A percentile compares a stretch with the other conserved stretches of the same genome.
These are phyloP conservation scores for Pseudoips prasinana DNA, from an alignment of 2,888 invertebrate genomes.

Conservation along the genomic window DNA sequence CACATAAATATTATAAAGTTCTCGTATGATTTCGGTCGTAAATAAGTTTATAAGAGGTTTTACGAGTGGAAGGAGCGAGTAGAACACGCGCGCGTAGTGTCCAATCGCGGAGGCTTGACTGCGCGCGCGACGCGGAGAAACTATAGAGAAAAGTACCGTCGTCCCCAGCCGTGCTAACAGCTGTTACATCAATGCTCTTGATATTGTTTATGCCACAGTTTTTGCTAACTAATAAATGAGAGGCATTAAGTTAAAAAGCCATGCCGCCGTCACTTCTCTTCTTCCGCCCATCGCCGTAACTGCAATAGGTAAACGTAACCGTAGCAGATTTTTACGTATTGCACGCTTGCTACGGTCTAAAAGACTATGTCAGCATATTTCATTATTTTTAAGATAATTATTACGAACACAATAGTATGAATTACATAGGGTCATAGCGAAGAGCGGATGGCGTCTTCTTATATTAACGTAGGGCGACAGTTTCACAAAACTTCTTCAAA, in stretches of 20 bases:
- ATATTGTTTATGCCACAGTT: constrained; percentile 44
- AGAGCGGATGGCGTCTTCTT: too few species aligned
- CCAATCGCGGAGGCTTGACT: constrained; percentile 53
- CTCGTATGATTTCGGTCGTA: constrained; percentile 31
- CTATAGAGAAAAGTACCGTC: constrained; percentile 72
- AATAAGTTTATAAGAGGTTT: constrained; percentile 24
- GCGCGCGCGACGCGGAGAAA: constrained; percentile 67
- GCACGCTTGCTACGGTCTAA: too few species aligned
- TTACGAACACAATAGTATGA: too few species aligned
- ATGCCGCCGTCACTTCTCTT: constrained; percentile 50
- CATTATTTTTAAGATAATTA: too few species aligned
- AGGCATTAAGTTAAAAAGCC: constrained; percentile 33
- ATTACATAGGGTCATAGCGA: too few species aligned
- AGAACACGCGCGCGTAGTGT: constrained; percentile 52
- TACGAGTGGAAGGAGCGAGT: constrained; percentile 12
- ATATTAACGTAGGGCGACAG: too few species aligned
- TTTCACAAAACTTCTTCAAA: too few species aligned
- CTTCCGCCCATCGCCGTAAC: constrained; percentile 33
- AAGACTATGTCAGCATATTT: too few species aligned
- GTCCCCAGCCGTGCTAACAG: constrained; percentile 49
- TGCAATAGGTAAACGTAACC: constrained; percentile 4
- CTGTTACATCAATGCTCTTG: constrained; percentile 71
- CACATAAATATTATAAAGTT: constrained; percentile 41
- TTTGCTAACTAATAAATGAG: constrained; percentile 47
- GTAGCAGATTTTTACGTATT: neutral